Evolutionary conservation across 1,140 invertebrate species (phyloP).

Genomic region (Dufourea novaeangliae): DNA sequence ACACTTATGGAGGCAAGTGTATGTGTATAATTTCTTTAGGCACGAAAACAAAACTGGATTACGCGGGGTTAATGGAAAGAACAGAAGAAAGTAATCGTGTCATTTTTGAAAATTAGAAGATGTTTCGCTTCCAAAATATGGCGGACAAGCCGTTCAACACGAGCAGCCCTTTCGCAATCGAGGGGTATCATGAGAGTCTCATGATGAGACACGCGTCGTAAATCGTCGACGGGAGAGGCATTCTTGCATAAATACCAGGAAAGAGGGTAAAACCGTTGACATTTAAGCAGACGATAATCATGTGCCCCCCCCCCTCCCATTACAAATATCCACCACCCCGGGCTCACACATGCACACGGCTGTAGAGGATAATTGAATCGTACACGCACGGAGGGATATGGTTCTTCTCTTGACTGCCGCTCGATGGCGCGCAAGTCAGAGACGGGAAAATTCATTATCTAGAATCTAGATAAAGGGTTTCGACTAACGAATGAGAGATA

Average conservation of each 20-base stretch:
- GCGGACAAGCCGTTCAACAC: conserved; percentile 34
- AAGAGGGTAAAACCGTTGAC: conserved; percentile 72
- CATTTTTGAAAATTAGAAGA: conserved; percentile 1
- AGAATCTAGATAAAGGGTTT: too few species aligned
- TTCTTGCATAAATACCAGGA: conserved; percentile 61
- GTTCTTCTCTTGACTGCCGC: too few species aligned
- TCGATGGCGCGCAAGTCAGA: too few species aligned
- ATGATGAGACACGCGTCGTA: conserved; percentile 67
- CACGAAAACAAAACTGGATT: too few species aligned
- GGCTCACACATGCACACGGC: not conserved
- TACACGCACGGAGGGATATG: not conserved
- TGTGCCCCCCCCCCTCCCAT: conserved; percentile 58
- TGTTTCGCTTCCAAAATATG: conserved; percentile 9
- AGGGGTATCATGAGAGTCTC: conserved; percentile 55
- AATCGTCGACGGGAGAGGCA: conserved; percentile 58
- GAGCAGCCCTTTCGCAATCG: conserved; percentile 64
- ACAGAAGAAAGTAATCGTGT: too few species aligned
- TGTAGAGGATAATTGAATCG: conserved; percentile 33
- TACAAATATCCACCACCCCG: conserved; percentile 59
- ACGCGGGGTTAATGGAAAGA: too few species aligned
- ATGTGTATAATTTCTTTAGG: too few species aligned
- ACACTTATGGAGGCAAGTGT: too few species aligned
- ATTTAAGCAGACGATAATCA: conserved; percentile 75
- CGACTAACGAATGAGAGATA: too few species aligned
- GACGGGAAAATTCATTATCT: too few species aligned